Evolutionary conservation across 2,888 invertebrate genomes (phyloP).

Genomic region (Tiliacea aurago): DNA sequence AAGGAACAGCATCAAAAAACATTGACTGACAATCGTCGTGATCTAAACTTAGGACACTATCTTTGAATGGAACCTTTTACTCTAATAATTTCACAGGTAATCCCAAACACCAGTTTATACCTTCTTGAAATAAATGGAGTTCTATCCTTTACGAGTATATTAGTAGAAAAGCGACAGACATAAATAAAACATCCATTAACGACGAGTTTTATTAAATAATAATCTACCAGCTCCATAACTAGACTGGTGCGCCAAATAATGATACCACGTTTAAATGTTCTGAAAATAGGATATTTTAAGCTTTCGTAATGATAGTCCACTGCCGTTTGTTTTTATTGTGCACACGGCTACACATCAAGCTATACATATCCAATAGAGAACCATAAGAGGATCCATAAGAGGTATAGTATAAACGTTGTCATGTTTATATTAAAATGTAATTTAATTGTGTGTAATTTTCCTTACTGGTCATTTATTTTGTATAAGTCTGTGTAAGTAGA

Average conservation of each 20-base stretch:
- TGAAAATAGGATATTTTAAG: background rate
- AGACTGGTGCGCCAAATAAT: background rate
- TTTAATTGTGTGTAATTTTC: too few relatives aligned
- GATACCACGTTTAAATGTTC: background rate
- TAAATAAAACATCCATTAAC: background rate
- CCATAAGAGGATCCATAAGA: too few relatives aligned
- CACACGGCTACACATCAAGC: too few relatives aligned
- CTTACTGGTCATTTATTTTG: too few relatives aligned
- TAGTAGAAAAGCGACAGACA: background rate
- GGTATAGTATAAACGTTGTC: too few relatives aligned
- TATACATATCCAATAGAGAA: too few relatives aligned
- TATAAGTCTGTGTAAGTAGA: too few relatives aligned
- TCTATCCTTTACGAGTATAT: background rate
- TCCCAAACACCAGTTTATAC: background rate
- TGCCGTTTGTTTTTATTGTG: too few relatives aligned
- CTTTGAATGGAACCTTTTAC: slow-evolving; percentile 5
- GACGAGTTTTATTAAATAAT: background rate
- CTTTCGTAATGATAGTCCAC: background rate
- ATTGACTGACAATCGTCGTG: background rate
- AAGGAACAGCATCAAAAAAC: slow-evolving; percentile 10
- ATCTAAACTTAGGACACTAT: slow-evolving; percentile 7
- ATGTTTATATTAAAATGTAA: too few relatives aligned
- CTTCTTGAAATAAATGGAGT: background rate
- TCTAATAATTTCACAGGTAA: slow-evolving; percentile 10
- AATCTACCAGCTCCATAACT: background rate